Evolutionary conservation across 2,113 vertebrate genomes (phyloP), one percentile per base, ranked within the genome.

Genomic region (Pterocles gutturalis): DNA sequence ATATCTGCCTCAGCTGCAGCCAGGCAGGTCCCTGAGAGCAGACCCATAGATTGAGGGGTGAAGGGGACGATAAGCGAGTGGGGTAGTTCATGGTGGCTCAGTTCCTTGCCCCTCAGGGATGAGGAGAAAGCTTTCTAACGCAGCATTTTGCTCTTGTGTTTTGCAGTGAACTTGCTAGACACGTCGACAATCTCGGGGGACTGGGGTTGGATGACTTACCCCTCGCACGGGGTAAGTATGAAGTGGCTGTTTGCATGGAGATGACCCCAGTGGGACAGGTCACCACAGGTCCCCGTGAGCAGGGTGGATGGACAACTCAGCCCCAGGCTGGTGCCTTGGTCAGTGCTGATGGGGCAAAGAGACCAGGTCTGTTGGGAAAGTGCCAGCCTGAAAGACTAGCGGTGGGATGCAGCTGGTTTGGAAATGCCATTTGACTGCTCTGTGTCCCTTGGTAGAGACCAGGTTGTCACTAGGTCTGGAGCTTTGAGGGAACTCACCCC

Each of bases 201-300:
- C 98, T 99, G 99, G 99, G 99, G 99, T 73, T 99, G 99, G 99
- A 98, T 99, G 90, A 99, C 99, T 3, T 99, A 99, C 85, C 99
- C 99, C 2, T 98, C 99, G 1, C 99, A 99, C 0, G 99, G 99
- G 98, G 99, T 99, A 96, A 99, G 99, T 98, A 95, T 33, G 28
- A 53, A 29, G 61, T 0, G 3, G 10, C 38, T 81, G 17, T 5
- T 57, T 67, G 83, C 14, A 22, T 11, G 5, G 3, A 26, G 60
- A 46, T 46, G 34, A 54, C 29, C 12, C 41, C 48, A n/a, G 36
- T 14, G 70, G 61, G 57, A 21, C 0, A 3, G 34, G 61, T 60
- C 60, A 54, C 41, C 7, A 7, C 0, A 4, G 21, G 33, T 71
- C 2, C 10, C 33, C 3, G 2, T n/a, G 84, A 60, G 55, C 24